Conservation (phyloP, 2,888 invertebrate species). For the Ochlodes sylvanus region DNA sequence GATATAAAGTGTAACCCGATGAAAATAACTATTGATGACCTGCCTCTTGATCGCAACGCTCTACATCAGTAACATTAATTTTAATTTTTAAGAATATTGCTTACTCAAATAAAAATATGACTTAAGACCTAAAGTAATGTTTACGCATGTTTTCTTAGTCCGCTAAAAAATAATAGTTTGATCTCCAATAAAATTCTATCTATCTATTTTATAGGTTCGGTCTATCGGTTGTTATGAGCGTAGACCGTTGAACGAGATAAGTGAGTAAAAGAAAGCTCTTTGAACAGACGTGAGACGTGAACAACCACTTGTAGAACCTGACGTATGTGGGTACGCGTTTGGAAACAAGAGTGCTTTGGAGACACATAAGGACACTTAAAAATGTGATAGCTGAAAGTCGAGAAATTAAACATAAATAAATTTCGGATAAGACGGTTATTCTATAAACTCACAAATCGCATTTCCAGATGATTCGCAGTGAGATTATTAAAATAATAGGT, state of each 20-base stretch:
- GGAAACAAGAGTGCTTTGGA: slow-evolving; percentile 9
- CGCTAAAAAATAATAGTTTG: no score
- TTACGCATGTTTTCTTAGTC: no score
- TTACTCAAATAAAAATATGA: no score
- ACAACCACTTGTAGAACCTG: slow-evolving; percentile 6
- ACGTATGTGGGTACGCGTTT: not conserved
- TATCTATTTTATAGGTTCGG: no score
- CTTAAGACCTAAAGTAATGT: no score
- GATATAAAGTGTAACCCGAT: no score
- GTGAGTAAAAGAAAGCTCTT: slow-evolving; percentile 17
- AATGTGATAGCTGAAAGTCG: slow-evolving; percentile 3
- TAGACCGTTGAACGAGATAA: not conserved
- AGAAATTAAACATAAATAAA: not conserved
- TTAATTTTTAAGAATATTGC: no score
- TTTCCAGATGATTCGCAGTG: not conserved
- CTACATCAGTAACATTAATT: no score
- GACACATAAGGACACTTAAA: slow-evolving; percentile 4
- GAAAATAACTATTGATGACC: no score
- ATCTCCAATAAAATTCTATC: no score
- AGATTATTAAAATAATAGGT: no score
- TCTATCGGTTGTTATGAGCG: slow-evolving; percentile 21
- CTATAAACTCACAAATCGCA: not conserved
- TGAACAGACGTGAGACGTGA: not conserved
- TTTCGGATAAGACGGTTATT: not conserved
- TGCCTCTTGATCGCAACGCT: no score